Evolutionary conservation across 2,888 invertebrate species (phyloP).

Genomic region (Ligdia adustata): DNA sequence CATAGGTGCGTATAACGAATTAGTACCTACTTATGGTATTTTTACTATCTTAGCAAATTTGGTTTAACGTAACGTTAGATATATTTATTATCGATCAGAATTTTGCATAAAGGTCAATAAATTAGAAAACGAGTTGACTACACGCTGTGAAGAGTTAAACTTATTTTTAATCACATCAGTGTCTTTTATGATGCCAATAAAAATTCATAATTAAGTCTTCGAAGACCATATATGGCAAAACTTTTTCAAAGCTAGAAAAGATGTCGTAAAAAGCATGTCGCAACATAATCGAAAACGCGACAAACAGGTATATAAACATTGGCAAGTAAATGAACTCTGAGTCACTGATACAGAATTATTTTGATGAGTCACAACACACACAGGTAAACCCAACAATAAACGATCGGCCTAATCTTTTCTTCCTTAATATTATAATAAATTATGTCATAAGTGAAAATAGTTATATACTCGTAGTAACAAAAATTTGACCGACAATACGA

Average conservation of each 20-base stretch:
- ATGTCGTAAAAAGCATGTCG: slow-evolving; percentile 16
- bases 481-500: background rate
- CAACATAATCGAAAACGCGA: slow-evolving; percentile 22
- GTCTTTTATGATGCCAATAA: slow-evolving; percentile 5
- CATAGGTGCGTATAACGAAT: too few relatives aligned
- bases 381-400: slow-evolving; percentile 41
- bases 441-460: background rate
- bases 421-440: too few relatives aligned
- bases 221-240: slow-evolving; percentile 19
- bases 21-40: too few relatives aligned
- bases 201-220: slow-evolving; percentile 1
- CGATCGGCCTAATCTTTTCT: slow-evolving; percentile 28
- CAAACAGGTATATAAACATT: slow-evolving; percentile 46
- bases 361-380: slow-evolving; percentile 65
- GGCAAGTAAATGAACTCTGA: slow-evolving; percentile 70
- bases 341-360: slow-evolving; percentile 60
- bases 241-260: slow-evolving; percentile 9
- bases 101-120: slow-evolving; percentile 3
- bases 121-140: slow-evolving; percentile 7
- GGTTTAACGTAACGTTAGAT: too few relatives aligned
- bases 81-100: slow-evolving; percentile 1
- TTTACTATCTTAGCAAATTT: too few relatives aligned
- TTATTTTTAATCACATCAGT: slow-evolving; percentile 1
- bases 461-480: too few relatives aligned
- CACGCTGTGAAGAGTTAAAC: slow-evolving; percentile 3